These are phyloP conservation scores for Nothocercus julius DNA, from an alignment of 2,113 vertebrate species.

Conservation along the genomic window DNA sequence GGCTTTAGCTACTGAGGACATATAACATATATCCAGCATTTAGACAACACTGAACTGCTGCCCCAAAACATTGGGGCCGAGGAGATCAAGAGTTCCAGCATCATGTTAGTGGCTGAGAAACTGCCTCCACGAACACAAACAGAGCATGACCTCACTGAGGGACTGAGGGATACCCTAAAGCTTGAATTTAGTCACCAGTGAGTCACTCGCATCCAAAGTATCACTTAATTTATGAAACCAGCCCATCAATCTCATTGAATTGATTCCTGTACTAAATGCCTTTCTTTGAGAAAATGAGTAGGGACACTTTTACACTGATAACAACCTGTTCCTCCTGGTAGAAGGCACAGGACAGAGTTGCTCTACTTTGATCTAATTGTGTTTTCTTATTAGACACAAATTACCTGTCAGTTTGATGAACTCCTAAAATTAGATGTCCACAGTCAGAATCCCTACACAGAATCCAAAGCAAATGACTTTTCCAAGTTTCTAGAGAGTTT, in stretches of 20 bases:
- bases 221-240: constrained; percentile 57
- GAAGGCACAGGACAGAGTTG: background rate
- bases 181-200: constrained; percentile 9
- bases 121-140: background rate
- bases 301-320: background rate
- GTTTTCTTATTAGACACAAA: constrained; percentile 47
- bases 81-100: background rate
- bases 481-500: constrained; percentile 47
- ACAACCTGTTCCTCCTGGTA: background rate
- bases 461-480: background rate
- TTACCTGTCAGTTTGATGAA: background rate
- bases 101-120: background rate
- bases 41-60: background rate
- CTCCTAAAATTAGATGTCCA: constrained; percentile 22
- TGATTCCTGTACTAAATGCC: constrained; percentile 64
- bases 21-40: background rate
- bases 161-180: background rate
- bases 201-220: constrained; percentile 12
- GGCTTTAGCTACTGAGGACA: background rate
- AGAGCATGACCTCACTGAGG: background rate
- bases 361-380: constrained; percentile 26
- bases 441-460: background rate
- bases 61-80: background rate
- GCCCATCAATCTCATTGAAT: constrained; percentile 39
- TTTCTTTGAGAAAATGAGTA: constrained; percentile 36